Base-by-base conservation (phyloP, 1,140 invertebrate genomes). In the Fopius arisanus region DNA sequence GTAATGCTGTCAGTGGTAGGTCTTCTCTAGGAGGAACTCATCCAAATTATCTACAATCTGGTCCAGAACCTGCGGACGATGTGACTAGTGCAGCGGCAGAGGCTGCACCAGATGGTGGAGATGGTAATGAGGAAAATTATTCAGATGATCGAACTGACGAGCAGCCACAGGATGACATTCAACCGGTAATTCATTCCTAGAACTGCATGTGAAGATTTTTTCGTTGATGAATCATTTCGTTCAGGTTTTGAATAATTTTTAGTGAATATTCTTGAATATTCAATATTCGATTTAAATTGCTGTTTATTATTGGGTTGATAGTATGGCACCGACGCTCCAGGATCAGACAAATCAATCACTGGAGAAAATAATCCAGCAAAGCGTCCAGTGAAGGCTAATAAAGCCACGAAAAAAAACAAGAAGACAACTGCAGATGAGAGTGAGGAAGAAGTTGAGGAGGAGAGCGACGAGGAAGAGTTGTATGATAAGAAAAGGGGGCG, bases 1-100 rank as follows among this genome's bases (percentile, higher is more conserved):
- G 85, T 19, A 84, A 83, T 31, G 73, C 85, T 0, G 80, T 87
- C 1, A 83, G 84, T 26, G 85, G 84, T 5, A 78, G 79, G 1
- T 70, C 83, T n/a, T 86, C 82, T 66, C 75, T 87, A 28, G 76
- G 75, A 3, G 81, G 76, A 16, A 29, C 76, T 19, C 76, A 79
- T 33, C 37, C 75, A n/a, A 75, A 76, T 62, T 78, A 79, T 73
- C 76, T 73, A 5, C 33, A 73, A 31, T 70, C 75, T 19, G 78
- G 73, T 31, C 78, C 78, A 7, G 79, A 83, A 67, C 84, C 81
- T 14, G 76, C 75, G 63, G 81, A 80, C n/a, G 79, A 84, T 19
- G 21, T 84, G 10, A 77, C 83, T 0, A 86, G 78, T 43, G 74
- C 83, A 0, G 79, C 85, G 54, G 83, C 82, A 4, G 82, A 84